Base-by-base conservation (phyloP, 1,140 invertebrate genomes). In the Delia radicum region DNA sequence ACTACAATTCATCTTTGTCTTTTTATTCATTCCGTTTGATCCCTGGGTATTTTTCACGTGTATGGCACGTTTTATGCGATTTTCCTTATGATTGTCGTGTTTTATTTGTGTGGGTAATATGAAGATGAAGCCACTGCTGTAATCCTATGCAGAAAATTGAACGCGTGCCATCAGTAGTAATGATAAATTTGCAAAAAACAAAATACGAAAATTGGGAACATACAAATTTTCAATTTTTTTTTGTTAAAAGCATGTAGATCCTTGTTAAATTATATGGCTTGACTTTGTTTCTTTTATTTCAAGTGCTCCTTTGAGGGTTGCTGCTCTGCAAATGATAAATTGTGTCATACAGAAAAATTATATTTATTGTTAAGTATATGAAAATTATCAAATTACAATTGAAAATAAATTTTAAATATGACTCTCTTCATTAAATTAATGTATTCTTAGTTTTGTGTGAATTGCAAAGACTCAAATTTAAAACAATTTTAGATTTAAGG, bases 261-360 rank as follows among this genome's bases (percentile, higher is more conserved):
- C 29, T 65, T 69, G 65, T 69, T 15, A 15, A 33, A n/a, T 21
- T 69, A 31, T 33, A 69, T 69, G 62, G 6, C 26, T n/a, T 65
- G 29, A 33, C 29, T 37, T 21, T 69, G 21, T 63, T 42, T 15
- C 2, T 42, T 42, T 42, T 42, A 42, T 21, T 69, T 69, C n/a
- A 69, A 69, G 65, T 21, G 65, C n/a, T 69, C 65, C 65, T 69
- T 69, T 69, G 65, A 33, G 65, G 65, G 65, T 69, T 69, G 65
- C 65, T 69, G 29, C 8, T 7, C 62, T 27, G 29, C 29, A 69
- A 33, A 69, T 69, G 65, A 69, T 69, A 69, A 69, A 69, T 69
- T 69, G 31, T 69, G 65, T 69, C 65, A 69, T 69, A 69, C 31
- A 33, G 65, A 33, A 55, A 21, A 5, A 31, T 33, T n/a, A 7